Evolutionary conservation across 2,797 vertebrate genomes (phyloP).

Genomic region (Acipenser oxyrinchus): DNA sequence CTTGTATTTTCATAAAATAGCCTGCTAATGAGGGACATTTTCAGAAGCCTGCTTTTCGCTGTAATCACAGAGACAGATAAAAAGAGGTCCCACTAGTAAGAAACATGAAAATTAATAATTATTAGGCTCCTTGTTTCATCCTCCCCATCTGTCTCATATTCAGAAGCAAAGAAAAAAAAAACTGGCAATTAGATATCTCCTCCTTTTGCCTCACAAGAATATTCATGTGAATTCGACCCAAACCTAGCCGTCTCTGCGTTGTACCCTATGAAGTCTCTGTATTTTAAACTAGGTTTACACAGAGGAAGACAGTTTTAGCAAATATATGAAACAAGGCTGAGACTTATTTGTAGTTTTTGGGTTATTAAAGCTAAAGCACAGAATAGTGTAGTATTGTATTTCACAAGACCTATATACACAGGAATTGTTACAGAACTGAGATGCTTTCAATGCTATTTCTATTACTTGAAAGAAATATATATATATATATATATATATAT

Average conservation of each 20-base stretch:
- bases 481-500: no score
- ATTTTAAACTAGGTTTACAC: slow-evolving; percentile 34
- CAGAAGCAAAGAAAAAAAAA: slow-evolving; percentile 59
- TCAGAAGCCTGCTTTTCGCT: slow-evolving; percentile 63
- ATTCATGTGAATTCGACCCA: slow-evolving; percentile 44
- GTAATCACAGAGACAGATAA: slow-evolving; percentile 65
- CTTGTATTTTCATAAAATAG: slow-evolving; percentile 61
- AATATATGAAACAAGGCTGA: slow-evolving; percentile 19
- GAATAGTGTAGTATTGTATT: slow-evolving; percentile 9
- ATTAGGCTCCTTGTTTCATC: slow-evolving; percentile 78
- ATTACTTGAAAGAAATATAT: no score
- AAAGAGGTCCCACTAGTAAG: slow-evolving; percentile 65
- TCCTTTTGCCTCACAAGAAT: slow-evolving; percentile 60
- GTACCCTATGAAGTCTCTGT: slow-evolving; percentile 37
- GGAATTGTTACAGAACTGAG: no score
- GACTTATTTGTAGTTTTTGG: slow-evolving; percentile 5
- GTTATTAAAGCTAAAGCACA: slow-evolving; percentile 8
- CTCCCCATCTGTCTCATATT: slow-evolving; percentile 76
- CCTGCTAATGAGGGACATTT: slow-evolving; percentile 70
- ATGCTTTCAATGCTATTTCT: not conserved
- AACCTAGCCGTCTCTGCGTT: slow-evolving; percentile 41
- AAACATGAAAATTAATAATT: slow-evolving; percentile 76
- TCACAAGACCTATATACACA: not conserved
- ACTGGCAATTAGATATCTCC: slow-evolving; percentile 78
- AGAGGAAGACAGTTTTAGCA: slow-evolving; percentile 26